phyloP scores from a whole-genome alignment of 1,140 invertebrate species.

The Pogonognathellus flavescens region DNA sequence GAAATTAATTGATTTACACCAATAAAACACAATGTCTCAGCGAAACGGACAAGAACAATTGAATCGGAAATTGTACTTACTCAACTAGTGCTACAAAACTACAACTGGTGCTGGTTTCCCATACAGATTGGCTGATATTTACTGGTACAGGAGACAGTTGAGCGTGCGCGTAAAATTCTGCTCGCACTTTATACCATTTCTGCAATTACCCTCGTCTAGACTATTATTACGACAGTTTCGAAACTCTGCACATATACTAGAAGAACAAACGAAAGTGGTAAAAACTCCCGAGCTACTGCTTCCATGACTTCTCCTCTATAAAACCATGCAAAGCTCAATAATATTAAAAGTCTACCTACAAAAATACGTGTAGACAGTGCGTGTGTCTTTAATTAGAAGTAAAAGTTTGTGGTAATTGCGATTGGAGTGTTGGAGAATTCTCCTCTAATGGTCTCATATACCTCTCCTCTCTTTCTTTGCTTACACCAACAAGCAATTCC shows the following conservation, averaged over 20 bases:
- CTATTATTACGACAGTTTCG: not conserved
- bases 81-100: too few species aligned
- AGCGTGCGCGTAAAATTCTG: not conserved
- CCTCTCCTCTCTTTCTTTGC: constrained; percentile 10
- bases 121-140: not conserved
- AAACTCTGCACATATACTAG: not conserved
- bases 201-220: not conserved
- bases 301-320: not conserved
- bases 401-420: constrained; percentile 50
- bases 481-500: not conserved
- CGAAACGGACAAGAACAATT: constrained; percentile 19
- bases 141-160: not conserved
- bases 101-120: not conserved
- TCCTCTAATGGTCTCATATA: constrained; percentile 35
- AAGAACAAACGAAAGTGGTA: constrained; percentile 7
- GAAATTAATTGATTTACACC: constrained; percentile 36
- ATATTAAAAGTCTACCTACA: too few species aligned
- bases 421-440: constrained; percentile 48
- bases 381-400: constrained; percentile 50
- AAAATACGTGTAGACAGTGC: not conserved
- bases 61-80: not conserved
- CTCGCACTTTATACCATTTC: not conserved
- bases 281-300: constrained; percentile 14
- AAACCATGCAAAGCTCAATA: not conserved
- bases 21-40: constrained; percentile 6